Conservation (phyloP, 1,140 invertebrate species). For the Mya arenaria region DNA sequence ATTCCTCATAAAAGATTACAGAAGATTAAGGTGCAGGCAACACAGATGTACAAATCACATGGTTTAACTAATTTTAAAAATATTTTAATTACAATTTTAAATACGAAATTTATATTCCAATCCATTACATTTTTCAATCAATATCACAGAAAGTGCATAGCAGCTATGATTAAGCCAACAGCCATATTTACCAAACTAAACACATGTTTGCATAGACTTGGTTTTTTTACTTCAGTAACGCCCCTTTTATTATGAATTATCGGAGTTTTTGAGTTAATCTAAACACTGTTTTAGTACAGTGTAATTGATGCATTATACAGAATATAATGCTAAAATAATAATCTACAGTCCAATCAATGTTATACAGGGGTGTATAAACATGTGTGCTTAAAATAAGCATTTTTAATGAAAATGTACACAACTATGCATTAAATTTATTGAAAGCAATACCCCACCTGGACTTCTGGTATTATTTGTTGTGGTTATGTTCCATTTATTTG, state of each 20-base stretch:
- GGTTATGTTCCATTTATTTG: too few relatives aligned
- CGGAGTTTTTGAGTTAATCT: constrained; percentile 23
- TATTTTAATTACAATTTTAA: too few relatives aligned
- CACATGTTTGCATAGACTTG: constrained; percentile 36
- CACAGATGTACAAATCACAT: too few relatives aligned
- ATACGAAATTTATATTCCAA: too few relatives aligned
- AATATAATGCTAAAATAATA: constrained; percentile 21
- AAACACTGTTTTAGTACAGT: constrained; percentile 28
- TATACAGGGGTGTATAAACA: too few relatives aligned
- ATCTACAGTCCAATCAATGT: too few relatives aligned
- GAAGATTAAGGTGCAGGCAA: too few relatives aligned
- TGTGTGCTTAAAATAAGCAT: not conserved
- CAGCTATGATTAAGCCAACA: not conserved
- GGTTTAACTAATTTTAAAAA: too few relatives aligned
- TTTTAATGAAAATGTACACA: constrained; percentile 22
- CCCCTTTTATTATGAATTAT: not conserved
- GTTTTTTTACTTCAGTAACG: constrained; percentile 5
- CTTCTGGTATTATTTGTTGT: too few relatives aligned
- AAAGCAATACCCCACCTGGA: too few relatives aligned
- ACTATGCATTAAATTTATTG: constrained; percentile 3
- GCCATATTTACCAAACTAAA: not conserved
- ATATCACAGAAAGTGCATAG: not conserved
- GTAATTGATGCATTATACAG: constrained; percentile 14
- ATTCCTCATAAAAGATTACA: too few relatives aligned
- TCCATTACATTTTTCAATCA: not conserved